phyloP scores from a whole-genome alignment of 2,888 invertebrate species.

The Urechis unicinctus region DNA sequence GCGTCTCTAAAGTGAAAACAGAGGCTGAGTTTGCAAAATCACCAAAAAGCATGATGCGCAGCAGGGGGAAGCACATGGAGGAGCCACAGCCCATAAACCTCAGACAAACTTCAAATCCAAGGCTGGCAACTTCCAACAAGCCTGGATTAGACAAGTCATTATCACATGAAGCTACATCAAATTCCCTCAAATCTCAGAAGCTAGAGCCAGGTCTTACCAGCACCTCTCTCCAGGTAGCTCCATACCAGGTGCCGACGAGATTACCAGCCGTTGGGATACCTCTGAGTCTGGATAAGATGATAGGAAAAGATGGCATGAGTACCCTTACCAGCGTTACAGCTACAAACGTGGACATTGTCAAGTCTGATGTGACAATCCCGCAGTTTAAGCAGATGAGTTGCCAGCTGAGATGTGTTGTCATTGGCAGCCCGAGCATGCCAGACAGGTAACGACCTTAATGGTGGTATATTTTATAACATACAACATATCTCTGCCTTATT shows the following conservation, averaged over 20 bases:
- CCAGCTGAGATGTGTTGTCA: slow-evolving; percentile 32
- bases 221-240: background rate
- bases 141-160: background rate
- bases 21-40: background rate
- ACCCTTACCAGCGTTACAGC: slow-evolving; percentile 37
- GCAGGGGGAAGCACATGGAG: too few relatives aligned
- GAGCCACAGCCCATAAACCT: background rate
- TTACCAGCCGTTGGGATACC: background rate
- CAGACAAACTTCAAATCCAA: slow-evolving; percentile 7
- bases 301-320: slow-evolving; percentile 29
- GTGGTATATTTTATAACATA: background rate
- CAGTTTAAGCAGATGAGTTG: slow-evolving; percentile 38
- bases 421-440: slow-evolving; percentile 36
- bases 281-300: slow-evolving; percentile 23
- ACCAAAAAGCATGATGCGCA: background rate
- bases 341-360: slow-evolving; percentile 40
- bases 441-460: slow-evolving; percentile 25
- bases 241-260: background rate
- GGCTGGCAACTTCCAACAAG: background rate
- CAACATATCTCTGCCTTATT: too few relatives aligned
- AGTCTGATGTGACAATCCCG: slow-evolving; percentile 28
- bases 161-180: background rate
- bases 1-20: slow-evolving; percentile 9
- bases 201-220: background rate
- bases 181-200: background rate